Conservation (phyloP, 2,888 invertebrate species). For the Sarcophaga carnaria region DNA sequence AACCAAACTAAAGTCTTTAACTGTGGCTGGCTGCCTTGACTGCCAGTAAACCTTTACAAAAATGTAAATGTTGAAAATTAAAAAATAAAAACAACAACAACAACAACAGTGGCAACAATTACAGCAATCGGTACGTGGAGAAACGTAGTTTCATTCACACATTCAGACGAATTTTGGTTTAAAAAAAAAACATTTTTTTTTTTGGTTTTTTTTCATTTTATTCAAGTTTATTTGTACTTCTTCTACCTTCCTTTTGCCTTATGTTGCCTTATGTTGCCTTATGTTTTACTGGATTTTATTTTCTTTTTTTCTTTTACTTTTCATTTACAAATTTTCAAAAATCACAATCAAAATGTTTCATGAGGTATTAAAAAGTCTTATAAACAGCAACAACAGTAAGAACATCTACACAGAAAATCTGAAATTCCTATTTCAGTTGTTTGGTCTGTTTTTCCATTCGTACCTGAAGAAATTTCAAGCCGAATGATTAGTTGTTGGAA, state of each 20-base stretch:
- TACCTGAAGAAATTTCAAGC: slow-evolving; percentile 1
- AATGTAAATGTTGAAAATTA: slow-evolving; percentile 50
- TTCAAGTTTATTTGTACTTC: background rate
- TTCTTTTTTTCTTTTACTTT: background rate
- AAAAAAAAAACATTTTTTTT: slow-evolving; percentile 5
- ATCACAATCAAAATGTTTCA: slow-evolving; percentile 21
- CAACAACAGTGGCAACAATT: background rate
- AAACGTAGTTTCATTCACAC: slow-evolving; percentile 41
- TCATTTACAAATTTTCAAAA: slow-evolving; percentile 2
- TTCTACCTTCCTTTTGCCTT: too few species aligned
- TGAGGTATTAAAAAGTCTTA: slow-evolving; percentile 12
- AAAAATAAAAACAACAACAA: slow-evolving; percentile 17
- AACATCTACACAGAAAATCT: background rate
- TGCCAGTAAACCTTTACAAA: slow-evolving; percentile 14
- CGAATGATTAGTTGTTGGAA: background rate
- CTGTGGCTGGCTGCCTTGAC: slow-evolving; percentile 15
- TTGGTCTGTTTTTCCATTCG: background rate
- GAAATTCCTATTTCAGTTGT: background rate
- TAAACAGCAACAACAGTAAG: background rate
- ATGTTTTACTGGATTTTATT: background rate
- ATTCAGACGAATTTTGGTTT: slow-evolving; percentile 3
- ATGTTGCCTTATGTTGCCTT: background rate
- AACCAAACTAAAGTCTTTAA: slow-evolving; percentile 53
- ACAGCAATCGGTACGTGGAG: slow-evolving; percentile 38
- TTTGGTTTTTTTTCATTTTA: background rate